phyloP scores from a whole-genome alignment of 2,888 invertebrate genomes.

The Eucriotettix oculatus region DNA sequence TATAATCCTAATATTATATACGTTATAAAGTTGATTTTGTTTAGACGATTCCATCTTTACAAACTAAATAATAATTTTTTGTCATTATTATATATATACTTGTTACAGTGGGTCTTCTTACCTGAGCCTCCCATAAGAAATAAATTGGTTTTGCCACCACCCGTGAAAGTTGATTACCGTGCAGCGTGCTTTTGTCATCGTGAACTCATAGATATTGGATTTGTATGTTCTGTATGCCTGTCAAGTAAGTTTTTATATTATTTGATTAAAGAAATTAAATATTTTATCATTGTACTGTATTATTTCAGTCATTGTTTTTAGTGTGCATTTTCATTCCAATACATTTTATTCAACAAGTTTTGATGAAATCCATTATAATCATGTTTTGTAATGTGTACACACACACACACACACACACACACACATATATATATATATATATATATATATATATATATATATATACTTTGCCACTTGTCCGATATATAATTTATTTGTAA shows the following conservation, averaged over 20 bases:
- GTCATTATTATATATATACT: neutral
- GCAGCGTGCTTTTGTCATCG: constrained; percentile 97
- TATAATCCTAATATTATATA: too few relatives aligned
- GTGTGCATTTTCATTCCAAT: neutral
- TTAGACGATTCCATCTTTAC: too few relatives aligned
- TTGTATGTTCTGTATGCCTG: constrained; percentile 93
- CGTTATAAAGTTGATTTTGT: too few relatives aligned
- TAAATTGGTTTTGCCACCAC: constrained; percentile 73
- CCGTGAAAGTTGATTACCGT: constrained; percentile 84
- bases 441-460: too few relatives aligned
- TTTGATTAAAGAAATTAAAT: too few relatives aligned
- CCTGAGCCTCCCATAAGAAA: constrained; percentile 66
- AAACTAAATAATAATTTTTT: neutral
- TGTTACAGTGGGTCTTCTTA: constrained; percentile 73
- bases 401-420: neutral
- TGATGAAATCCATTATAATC: neutral
- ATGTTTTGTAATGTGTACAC: neutral
- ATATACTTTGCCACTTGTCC: too few relatives aligned
- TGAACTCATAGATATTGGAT: constrained; percentile 87
- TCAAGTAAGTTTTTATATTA: constrained; percentile 48
- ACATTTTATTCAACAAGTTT: neutral
- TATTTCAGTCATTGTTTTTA: too few relatives aligned
- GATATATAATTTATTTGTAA: too few relatives aligned
- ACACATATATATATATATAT: neutral
- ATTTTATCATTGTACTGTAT: too few relatives aligned